Evolutionary conservation across 2,113 vertebrate species (phyloP), one percentile per base, ranked within the genome.

Genomic region (Ameiurus melas): DNA sequence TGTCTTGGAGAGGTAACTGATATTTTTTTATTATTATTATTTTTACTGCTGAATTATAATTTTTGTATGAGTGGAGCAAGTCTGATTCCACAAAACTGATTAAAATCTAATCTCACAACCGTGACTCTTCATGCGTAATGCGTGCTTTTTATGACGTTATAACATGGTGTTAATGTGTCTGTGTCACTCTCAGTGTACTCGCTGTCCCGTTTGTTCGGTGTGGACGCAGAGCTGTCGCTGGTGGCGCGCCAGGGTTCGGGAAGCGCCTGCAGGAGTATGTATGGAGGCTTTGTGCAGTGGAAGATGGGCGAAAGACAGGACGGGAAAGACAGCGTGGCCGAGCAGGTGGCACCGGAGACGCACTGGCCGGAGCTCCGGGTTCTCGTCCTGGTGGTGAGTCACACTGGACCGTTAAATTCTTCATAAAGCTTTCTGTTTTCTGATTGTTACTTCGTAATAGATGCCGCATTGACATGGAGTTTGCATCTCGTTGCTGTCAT

Each of bases 231-330:
- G 90, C 93, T 99, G 92, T 98, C 98, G 0, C 96, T 93, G 85
- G 97, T 98, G 90, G 97, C 98, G 0, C 96, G 98, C n/a, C 97
- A 95, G 43, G 98, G 98, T 33, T 99, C 98, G 0, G 98, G 98
- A 89, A 99, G 98, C 0, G 98, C 98, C 20, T 99, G 98, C 64
- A 95, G 98, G 51, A 98, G 97, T 90, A 96, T 99, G 92, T 91
- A 97, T 0, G 98, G 98, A 0, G 98, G 98, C 73, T 99, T 99
- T 0, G 97, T 99, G 89, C 96, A 97, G 93, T 99, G 98, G 98
- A 93, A 96, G 62, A 96, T 97, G 93, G 98, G 98, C 5, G 88
- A 96, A 36, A 92, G 89, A 84, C 91, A 93, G 0, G 97, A 99
- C 0, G 98, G 98, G 83, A 97, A 94, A 85, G 98, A 99, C 94